Base-by-base conservation (phyloP, 2,888 invertebrate species). In the Noctuana brunneofusca region DNA sequence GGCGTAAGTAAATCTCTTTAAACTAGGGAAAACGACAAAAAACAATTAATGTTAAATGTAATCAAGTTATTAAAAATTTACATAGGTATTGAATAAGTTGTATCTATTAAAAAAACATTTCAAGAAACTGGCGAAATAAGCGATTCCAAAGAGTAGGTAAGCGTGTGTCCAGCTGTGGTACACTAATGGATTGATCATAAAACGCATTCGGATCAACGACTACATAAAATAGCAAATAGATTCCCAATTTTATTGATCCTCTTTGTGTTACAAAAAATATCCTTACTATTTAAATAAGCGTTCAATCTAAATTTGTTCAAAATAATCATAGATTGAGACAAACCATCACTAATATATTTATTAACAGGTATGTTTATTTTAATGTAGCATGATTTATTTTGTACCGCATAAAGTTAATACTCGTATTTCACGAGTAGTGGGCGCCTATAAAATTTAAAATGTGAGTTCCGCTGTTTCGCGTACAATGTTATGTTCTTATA, bases 341-440 rank as follows among this genome's bases (percentile, higher is more conserved):
- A 66, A 65, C 59, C n/a, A n/a, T n/a, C n/a, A n/a, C 64, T 64
- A 63, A 63, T 59, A 64, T 65, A 66, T 69, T 66, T 70, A 69
- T 67, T 66, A 69, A 64, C 65, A n/a, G 58, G 60, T 62, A 64
- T 70, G 69, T 71, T 72, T 72, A 68, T n/a, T 70, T 67, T 67
- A 72, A 68, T 67, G 66, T 66, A 64, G 58, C 24, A 69, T 71
- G 69, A 75, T 74, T 70, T 75, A 72, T 67, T 69, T 58, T 56
- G 57, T 58, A 64, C 64, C 63, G 63, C 66, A 64, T 67, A 66
- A 70, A 68, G 68, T 65, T 67, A 66, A 60, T 60, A 38, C 58
- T 56, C 64, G 57, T 18, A 24, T n/a, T n/a, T n/a, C 53, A 58
- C 38, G 43, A 50, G 5, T 55, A 58, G 56, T 68, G 71, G 68